Evolutionary conservation across 1,140 invertebrate species (phyloP), one percentile per base, ranked within the genome.

Genomic region (Chironomus striatipennis): DNA sequence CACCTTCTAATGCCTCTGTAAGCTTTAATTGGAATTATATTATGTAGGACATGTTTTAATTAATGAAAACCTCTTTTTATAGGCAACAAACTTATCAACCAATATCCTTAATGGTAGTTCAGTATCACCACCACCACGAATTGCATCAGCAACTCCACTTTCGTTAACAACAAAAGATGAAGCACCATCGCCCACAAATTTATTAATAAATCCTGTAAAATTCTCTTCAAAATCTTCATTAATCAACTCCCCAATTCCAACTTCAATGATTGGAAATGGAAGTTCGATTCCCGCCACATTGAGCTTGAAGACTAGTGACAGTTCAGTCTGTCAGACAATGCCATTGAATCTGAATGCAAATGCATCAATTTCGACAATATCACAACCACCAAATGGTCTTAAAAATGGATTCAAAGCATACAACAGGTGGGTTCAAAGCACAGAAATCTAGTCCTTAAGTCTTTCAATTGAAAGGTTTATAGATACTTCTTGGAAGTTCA

Each of bases 161-260:
- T 9, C 65, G 10, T 18, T 70, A 7, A 70, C 65, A 10, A 70
- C 17, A 21, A 20, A 18, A 18, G 20, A 70, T 18, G 65, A 20
- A 18, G 47, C 9, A 57, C 10, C 9, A 10, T 12, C n/a, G 47
- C 47, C 9, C 9, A 10, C 65, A 20, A 70, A 18, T 7, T 18
- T 70, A 9, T 18, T 17, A 18, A 70, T 70, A 70, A 70, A 70
- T 70, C 65, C 65, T 8, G 20, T 20, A 20, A 70, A 70, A 70
- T 20, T 70, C 0, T 18, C 65, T 18, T 9, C 65, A 70, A 21
- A 57, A 15, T 4, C 20, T 3, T 5, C 65, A 70, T 18, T 21
- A 0, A 70, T 7, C 24, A 34, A 34, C 24, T 34, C 24, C 5
- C 18, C 65, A 10, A 17, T 70, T 18, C 9, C 65, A 70, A 70